Conservation (phyloP, 92 coral and sea anemone genomes). For the Phenganax subtilis region DNA sequence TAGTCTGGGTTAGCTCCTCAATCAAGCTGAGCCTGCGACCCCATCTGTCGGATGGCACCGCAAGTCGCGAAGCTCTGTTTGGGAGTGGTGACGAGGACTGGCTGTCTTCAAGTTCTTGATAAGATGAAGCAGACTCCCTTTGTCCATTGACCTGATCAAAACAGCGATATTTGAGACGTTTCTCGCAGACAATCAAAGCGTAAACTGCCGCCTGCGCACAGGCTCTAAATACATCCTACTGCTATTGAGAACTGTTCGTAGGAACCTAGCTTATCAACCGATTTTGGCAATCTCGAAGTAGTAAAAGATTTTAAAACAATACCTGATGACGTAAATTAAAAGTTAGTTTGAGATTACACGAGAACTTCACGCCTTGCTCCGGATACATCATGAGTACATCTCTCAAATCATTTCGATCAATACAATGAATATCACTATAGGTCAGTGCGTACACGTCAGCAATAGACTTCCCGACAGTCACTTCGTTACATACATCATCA, state of each 20-base stretch:
- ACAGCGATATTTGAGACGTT: not conserved
- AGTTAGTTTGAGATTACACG: conserved; percentile 69
- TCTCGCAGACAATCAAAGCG: not conserved
- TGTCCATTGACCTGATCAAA: conserved; percentile 20
- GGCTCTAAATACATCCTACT: too few species aligned
- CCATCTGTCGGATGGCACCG: conserved; percentile 1
- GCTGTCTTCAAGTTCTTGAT: conserved; percentile 4
- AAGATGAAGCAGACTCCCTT: conserved; percentile 2
- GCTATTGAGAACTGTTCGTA: too few species aligned
- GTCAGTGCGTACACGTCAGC: conserved; percentile 95
- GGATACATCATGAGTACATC: conserved; percentile 94
- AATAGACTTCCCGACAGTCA: conserved; percentile 93
- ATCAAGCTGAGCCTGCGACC: conserved; percentile 65
- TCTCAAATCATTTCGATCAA: conserved; percentile 74
- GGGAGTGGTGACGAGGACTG: conserved; percentile 20
- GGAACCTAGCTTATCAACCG: too few species aligned
- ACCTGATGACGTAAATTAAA: conserved; percentile 93
- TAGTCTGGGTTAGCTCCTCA: conserved; percentile 80
- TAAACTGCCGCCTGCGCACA: not conserved
- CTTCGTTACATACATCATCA: conserved; percentile 83
- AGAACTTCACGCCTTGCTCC: conserved; percentile 79
- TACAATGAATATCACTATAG: conserved; percentile 92
- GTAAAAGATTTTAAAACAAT: not conserved
- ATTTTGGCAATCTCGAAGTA: not conserved
- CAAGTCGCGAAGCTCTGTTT: conserved; percentile 12